A percentile compares a stretch with the other conserved stretches of the same genome.
Evolutionary conservation across 2,888 invertebrate genomes (phyloP).

Genomic region (Himalopsyche anomala): DNA sequence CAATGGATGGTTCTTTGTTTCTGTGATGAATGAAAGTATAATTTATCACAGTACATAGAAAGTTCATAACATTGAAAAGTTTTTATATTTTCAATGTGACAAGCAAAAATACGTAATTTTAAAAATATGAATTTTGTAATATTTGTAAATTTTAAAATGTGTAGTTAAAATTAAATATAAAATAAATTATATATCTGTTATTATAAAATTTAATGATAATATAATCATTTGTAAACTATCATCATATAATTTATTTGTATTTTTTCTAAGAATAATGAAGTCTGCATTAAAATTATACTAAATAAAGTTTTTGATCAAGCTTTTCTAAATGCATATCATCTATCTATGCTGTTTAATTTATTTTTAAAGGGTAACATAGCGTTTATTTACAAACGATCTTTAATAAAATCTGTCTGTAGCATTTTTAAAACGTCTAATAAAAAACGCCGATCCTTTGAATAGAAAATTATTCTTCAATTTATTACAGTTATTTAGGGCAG

Average conservation of each 20-base stretch:
- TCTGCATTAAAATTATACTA: not conserved
- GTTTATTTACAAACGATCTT: not conserved
- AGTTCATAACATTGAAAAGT: not conserved
- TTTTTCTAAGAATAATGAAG: not conserved
- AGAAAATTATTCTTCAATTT: conserved; percentile 15
- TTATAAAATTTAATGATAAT: not conserved
- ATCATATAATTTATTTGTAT: not conserved
- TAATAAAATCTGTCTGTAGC: not conserved
- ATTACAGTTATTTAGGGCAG: conserved; percentile 21
- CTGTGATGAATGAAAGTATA: not conserved
- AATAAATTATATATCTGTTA: not conserved
- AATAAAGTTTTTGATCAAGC: not conserved
- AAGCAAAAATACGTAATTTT: not conserved
- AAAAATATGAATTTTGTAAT: not conserved
- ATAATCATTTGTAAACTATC: no score
- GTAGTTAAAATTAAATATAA: no score
- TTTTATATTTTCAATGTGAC: not conserved
- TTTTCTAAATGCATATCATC: not conserved
- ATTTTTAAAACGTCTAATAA: not conserved
- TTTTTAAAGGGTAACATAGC: not conserved
- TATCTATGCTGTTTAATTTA: not conserved
- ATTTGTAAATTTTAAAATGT: not conserved
- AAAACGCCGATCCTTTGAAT: not conserved
- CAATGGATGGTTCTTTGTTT: not conserved
- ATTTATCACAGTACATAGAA: not conserved